Evolutionary conservation across 2,888 invertebrate species (phyloP), one percentile per base, ranked within the genome.

Genomic region (Amiota mariae): DNA sequence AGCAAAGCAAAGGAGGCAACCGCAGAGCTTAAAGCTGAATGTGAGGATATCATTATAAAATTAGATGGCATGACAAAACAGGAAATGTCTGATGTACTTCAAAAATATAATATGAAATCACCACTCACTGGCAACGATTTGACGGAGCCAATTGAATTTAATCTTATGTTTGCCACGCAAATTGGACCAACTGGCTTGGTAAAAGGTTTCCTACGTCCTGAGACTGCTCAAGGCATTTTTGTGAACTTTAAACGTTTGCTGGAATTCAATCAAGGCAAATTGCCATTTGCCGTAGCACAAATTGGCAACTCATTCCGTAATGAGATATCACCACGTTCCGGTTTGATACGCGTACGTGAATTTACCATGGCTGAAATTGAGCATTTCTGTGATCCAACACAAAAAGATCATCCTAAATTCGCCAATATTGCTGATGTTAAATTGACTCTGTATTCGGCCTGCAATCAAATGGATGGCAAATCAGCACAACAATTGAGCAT

Each of bases 341-440:
- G 99, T 1, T 91, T 99, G 11, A 94, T 99, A 63, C 92, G 99
- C 85, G 98, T 99, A 1, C 94, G 98, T 85, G 99, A 99, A 90
- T 99, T 99, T 88, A 99, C 98, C 0, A 99, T 99, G 99, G 98
- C 98, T 76, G 99, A 99, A 91, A 99, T 99, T 84, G 99, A 99
- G 90, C 98, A 99, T 91, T 99, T 99, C 90, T 98, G 98, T 90
- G 98, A 99, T 91, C 97, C 98, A 0, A 90, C 86, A 1, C 92
- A 95, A 82, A 98, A 99, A 88, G 92, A 92, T 76, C 98, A 98
- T 90, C 94, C 95, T 0, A 99, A 98, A 90, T 99, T 99, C 90
- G 92, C 91, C 8, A 91, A 92, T 74, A 92, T 98, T 0, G 93
- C 93, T 12, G 92, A 96, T 84, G 94, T 95, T 0, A 92, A 92